Evolutionary conservation across 2,113 vertebrate species (phyloP), one percentile per base, ranked within the genome.

Genomic region (Nanorana parkeri): DNA sequence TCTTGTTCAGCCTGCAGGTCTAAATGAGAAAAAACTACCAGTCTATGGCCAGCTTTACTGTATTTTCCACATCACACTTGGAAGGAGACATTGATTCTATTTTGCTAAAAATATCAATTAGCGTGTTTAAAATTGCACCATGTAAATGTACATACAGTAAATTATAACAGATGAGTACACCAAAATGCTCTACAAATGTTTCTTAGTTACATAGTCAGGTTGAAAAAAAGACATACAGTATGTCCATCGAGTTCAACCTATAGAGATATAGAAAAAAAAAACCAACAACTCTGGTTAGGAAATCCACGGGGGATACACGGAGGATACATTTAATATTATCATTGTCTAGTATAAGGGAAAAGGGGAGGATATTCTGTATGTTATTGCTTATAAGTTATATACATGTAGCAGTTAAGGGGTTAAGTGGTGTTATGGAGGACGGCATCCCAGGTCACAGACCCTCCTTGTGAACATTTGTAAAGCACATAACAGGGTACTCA

Each of bases 391-490:
- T 28, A 61, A 75, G 61, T 54, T 67, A 47, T 36, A n/a, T 17
- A n/a, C n/a, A 17, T 17, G 36, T 54, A 68, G 32, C 58, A 69
- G 56, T 84, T 26, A 72, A 65, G 29, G 82, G 74, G 75, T 83
- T 68, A 76, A 77, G 58, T 55, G 47, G 64, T 72, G 67, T 64
- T 65, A 68, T 65, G 24, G 56, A 77, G 68, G 81, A 28, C 67
- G n/a, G 32, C 29, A 55, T 17, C 23, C 29, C 28, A 76, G 82
- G 66, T 72, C 72, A 72, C 56, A 15, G 41, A 84, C 63, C 24
- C 41, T 64, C 21, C 68, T 55, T 78, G 76, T 72, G 29, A 82
- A 76, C 47, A 76, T 76, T 68, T 82, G 71, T 36, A 75, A 47
- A 60, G 81, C 51, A 64, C 61, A 63, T 29, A 72, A 23, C 80